Evolutionary conservation across 1,140 invertebrate genomes (phyloP), one percentile per base, ranked within the genome.

Genomic region (Elymnias hypermnestra): DNA sequence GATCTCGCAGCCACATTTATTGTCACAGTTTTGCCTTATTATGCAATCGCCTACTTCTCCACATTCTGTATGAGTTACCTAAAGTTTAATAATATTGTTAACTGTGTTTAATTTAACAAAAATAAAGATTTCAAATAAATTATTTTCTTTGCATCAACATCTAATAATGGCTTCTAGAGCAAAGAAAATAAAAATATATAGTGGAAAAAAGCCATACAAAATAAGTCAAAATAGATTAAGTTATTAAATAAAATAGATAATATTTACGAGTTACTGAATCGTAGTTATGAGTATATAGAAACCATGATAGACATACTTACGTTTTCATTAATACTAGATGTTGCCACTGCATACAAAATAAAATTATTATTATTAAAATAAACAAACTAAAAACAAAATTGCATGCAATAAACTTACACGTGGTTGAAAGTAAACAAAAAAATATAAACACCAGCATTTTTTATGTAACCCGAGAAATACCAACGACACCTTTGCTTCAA

Each of bases 21-120:
- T 53, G 13, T 51, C 37, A 22, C 66, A 61, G 7, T 44, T 38
- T 9, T 39, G 26, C 5, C 35, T 31, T 35, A 51, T 25, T 25
- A 53, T 9, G 41, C 72, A 75, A 51, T 75, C 69, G 8, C 63
- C 69, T 29, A 57, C 13, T 38, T 70, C 69, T 5, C 43, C 54
- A 47, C 72, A 75, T n/a, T 15, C 43, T 5, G 43, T 15, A n/a
- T 26, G 21, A 9, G 25, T 36, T 14, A 12, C 29, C 59, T 63
- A 28, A 36, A 50, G 46, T 14, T 42, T 40, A 21, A 46, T 5
- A 35, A 33, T 14, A 25, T 4, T 17, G 21, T 23, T 41, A 28
- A 17, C n/a, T 2, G 28, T 14, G 31, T 22, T 12, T n/a, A n/a
- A n/a, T n/a, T n/a, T n/a, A n/a, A n/a, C n/a, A n/a, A n/a, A n/a